Evolutionary conservation across 1,140 invertebrate species (phyloP), one percentile per base, ranked within the genome.

Genomic region (Ceratoteleas bidentatus): DNA sequence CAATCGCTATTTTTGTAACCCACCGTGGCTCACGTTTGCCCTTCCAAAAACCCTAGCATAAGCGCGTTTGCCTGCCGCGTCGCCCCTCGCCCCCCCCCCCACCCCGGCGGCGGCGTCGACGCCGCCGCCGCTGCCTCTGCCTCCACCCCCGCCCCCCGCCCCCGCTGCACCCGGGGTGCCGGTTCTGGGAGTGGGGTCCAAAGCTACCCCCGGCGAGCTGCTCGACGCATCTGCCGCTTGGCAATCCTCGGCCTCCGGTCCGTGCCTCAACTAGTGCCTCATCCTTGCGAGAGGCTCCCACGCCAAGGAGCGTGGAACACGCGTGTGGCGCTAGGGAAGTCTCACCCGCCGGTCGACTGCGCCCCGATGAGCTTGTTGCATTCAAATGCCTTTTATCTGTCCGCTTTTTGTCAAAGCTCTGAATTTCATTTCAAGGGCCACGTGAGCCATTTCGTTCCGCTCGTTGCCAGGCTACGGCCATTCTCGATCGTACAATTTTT

Each of bases 331-430:
- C 45, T 49, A 13, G 2, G 24, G 24, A 1, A 24, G 24, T 24
- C 24, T 1, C 24, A 24, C 24, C 24, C 24, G 24, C 1, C n/a
- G n/a, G n/a, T n/a, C n/a, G n/a, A n/a, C n/a, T 24, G 24, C 1
- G 24, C 24, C 24, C 24, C 24, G 4, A 24, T 24, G 24, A 24
- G 24, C 24, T 24, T 24, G 24, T 24, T 24, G 24, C 24, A 24
- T 24, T 24, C 24, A 24, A 24, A 24, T 24, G 24, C 24, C 13
- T 11, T 58, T 58, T 58, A 58, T 58, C 56, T 43, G 56, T 6
- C 53, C 16, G 56, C 56, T 58, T 58, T 58, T 58, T 58, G 56
- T 58, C 36, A 58, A 58, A 43, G 56, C 24, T 24, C 56, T 34
- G 56, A 58, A 58, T 58, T 58, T 58, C 56, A 58, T 58, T 58